Base-by-base conservation (phyloP, 2,113 vertebrate genomes). In the Notothenia rossii region DNA sequence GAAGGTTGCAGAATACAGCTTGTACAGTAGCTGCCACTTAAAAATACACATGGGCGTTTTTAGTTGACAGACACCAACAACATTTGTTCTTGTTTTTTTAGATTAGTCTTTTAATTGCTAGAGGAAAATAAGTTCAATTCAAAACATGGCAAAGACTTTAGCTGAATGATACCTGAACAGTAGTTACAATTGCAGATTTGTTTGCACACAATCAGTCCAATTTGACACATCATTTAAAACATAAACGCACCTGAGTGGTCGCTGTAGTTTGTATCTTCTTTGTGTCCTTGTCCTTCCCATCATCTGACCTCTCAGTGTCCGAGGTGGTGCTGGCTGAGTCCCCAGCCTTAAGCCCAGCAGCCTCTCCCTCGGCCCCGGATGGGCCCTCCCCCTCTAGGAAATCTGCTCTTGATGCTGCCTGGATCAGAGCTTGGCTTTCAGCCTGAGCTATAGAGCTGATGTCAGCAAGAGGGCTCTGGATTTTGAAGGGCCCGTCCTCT, bases 241-340 rank as follows among this genome's bases (percentile, higher is more conserved):
- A 40, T 54, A 40, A 70, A 93, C 93, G 89, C 89, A 99, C 98
- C 94, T 99, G 98, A 46, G 98, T 99, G 3, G 98, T 99, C 1
- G 98, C 93, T 5, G 98, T 99, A 7, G 98, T 99, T 85, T 99
- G 98, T 85, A 99, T 99, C 91, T 99, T 99, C 90, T 97, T 96
- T 72, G 96, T 96, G 89, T 99, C 98, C 79, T 99, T 99, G 74
- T 99, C 98, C 82, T 97, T 99, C 75, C 98, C 97, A 82, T 99
- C 98, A 33, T 99, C 98, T 3, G 98, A 99, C 91, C 97, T 96
- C 94, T 99, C 98, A 0, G 98, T 99, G 83, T 99, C 98, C 3
- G 95, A 96, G 33, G 93, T 94, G 43, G 92, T 95, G 86, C 95
- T 96, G 79, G 91, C 90, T 17, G 94, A 92, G 88, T 99, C 98